Evolutionary conservation across 2,797 vertebrate genomes (phyloP), one percentile per base, ranked within the genome.

Genomic region (Pantherophis vulpinus): DNA sequence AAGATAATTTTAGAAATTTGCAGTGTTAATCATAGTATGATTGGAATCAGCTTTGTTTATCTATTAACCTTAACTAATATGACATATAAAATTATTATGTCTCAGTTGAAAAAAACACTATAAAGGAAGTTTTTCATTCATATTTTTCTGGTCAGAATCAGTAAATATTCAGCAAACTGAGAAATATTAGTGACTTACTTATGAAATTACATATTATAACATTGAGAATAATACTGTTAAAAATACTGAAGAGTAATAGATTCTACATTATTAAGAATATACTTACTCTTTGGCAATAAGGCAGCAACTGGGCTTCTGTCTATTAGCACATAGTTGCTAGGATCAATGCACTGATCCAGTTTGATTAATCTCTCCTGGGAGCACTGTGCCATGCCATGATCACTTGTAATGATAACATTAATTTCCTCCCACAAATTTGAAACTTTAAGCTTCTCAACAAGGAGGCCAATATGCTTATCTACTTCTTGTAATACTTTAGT

Each of bases 301-400:
- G 99, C 98, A 27, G 98, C 97, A 12, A 99, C 98, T 0, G 99
- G 98, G 7, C 97, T 97, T 16, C 74, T 94, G 96, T 99, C 99
- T 95, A 99, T 97, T 88, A 98, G 93, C 0, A 93, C 97, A 94
- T 99, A 99, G 95, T 96, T 97, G 60, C 95, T 94, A 0, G 91
- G 96, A 74, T 96, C 93, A 2, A 99, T 95, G 96, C 99, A 99
- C 0, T 13, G 0, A 90, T 99, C 98, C 96, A 99, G 97, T 32
- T 63, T 58, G 92, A 99, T 99, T 94, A 99, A 91, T 93, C 97
- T 98, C 0, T 98, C 88, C 5, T 96, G 4, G 2, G 99, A 98
- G 90, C 99, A 99, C 96, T 99, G 98, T 29, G 98, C 94, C 99
- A 99, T 99, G 47, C 99, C 99, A 47, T 99, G 99, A 96, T 99